These are phyloP conservation scores for Neoscelio sp. DNA, from an alignment of 2,888 invertebrate genomes.

Conservation along the genomic window DNA sequence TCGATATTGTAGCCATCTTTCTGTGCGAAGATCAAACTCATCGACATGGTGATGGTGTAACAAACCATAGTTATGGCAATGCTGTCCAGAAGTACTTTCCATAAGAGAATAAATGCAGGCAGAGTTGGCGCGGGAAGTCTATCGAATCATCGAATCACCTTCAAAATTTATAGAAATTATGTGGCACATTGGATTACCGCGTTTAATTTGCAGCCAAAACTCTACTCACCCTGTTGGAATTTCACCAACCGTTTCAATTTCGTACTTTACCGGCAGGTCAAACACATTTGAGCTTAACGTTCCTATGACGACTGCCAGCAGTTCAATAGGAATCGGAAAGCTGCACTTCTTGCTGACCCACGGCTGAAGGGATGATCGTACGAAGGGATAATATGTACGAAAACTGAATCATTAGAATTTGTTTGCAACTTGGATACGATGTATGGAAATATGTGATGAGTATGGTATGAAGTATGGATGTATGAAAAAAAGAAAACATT, in stretches of 20 bases:
- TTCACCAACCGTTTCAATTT: constrained; percentile 86
- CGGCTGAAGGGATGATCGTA: no score
- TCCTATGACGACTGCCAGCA: constrained; percentile 88
- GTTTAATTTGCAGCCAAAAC: constrained; percentile 35
- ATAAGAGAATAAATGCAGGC: constrained; percentile 85
- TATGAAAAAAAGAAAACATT: no score
- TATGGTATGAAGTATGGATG: no score
- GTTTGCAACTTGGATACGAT: no score
- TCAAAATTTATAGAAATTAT: constrained; percentile 73
- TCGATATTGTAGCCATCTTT: constrained; percentile 88
- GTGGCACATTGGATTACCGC: constrained; percentile 64
- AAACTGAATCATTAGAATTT: no score
- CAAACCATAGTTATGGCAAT: constrained; percentile 89
- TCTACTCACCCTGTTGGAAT: constrained; percentile 87
- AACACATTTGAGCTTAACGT: constrained; percentile 87
- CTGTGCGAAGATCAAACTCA: constrained; percentile 90
- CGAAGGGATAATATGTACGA: no score
- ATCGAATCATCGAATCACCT: constrained; percentile 74
- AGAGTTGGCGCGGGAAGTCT: constrained; percentile 86
- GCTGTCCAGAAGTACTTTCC: constrained; percentile 85
- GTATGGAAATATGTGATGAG: no score
- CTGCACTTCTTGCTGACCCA: constrained; percentile 85
- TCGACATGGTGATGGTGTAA: constrained; percentile 89
- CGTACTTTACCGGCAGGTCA: constrained; percentile 84
- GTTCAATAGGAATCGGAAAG: constrained; percentile 90